Conservation (phyloP, 2,797 vertebrate genomes). For the Sebastes flavidus region DNA sequence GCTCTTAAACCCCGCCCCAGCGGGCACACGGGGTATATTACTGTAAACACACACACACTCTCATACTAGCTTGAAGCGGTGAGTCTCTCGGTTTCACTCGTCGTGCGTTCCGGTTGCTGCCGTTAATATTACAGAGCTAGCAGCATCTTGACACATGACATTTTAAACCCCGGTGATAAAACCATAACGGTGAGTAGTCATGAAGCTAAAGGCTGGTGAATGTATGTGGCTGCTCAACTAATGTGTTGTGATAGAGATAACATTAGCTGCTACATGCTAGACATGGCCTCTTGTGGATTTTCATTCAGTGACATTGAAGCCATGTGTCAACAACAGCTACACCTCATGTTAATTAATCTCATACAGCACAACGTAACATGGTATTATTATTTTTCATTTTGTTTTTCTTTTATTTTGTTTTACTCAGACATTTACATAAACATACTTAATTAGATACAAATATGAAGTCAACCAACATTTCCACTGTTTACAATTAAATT, state of each 20-base stretch:
- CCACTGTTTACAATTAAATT: too few relatives aligned
- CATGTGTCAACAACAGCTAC: conserved; percentile 15
- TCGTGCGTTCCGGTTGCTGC: not conserved
- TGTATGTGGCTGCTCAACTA: conserved; percentile 14
- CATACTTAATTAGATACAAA: too few relatives aligned
- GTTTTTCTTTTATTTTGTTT: too few relatives aligned
- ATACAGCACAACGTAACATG: not conserved
- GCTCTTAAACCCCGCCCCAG: conserved; percentile 42
- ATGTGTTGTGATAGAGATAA: not conserved
- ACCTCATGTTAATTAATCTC: conserved; percentile 28
- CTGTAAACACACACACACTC: not conserved
- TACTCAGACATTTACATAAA: too few relatives aligned
- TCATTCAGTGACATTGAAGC: conserved; percentile 53
- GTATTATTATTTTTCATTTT: not conserved
- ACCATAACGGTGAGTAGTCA: conserved; percentile 50
- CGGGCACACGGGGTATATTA: not conserved
- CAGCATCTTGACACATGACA: conserved; percentile 41
- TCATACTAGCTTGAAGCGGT: not conserved
- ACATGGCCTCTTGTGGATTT: conserved; percentile 34
- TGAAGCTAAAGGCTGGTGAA: not conserved
- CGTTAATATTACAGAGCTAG: not conserved
- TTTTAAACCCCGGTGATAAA: conserved; percentile 27
- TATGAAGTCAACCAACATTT: too few relatives aligned
- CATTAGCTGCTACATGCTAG: conserved; percentile 6
- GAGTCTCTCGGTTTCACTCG: not conserved